These are phyloP conservation scores for Salminus brasiliensis DNA, from an alignment of 2,113 vertebrate species.

Conservation along the genomic window DNA sequence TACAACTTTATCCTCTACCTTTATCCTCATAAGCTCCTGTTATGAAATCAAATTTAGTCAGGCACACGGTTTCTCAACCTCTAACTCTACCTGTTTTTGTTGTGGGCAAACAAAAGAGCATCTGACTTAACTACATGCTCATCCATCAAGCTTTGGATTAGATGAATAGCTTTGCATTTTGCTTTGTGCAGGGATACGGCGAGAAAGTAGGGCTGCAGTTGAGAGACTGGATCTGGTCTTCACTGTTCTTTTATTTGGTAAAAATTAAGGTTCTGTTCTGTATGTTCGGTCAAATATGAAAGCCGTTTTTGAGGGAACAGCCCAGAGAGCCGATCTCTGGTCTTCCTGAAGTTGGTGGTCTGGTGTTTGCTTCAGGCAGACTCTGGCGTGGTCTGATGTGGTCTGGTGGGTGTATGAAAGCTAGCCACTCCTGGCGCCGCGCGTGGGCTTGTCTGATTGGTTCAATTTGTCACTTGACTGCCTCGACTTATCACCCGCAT, in stretches of 20 bases:
- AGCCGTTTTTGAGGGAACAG: too few species aligned
- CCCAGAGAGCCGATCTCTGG: too few species aligned
- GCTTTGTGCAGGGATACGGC: background rate
- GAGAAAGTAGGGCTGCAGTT: background rate
- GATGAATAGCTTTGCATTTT: constrained; percentile 6
- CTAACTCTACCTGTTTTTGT: background rate
- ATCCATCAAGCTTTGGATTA: constrained; percentile 12
- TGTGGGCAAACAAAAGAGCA: background rate
- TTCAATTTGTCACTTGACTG: too few species aligned
- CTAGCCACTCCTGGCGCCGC: too few species aligned
- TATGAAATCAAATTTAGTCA: constrained; percentile 10
- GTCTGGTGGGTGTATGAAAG: too few species aligned
- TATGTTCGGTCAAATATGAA: too few species aligned
- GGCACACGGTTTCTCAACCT: constrained; percentile 13
- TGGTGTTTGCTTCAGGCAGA: too few species aligned
- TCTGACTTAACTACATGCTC: background rate
- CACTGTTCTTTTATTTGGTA: background rate
- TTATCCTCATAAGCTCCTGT: constrained; percentile 29
- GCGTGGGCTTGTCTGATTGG: too few species aligned
- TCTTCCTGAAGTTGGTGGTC: too few species aligned
- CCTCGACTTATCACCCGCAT: too few species aligned
- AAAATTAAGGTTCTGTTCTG: too few species aligned
- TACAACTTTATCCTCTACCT: background rate
- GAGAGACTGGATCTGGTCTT: background rate
- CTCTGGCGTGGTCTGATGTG: too few species aligned